These are phyloP conservation scores for Pelvicachromis taeniatus DNA, from an alignment of 2,113 vertebrate species.

Conservation along the genomic window DNA sequence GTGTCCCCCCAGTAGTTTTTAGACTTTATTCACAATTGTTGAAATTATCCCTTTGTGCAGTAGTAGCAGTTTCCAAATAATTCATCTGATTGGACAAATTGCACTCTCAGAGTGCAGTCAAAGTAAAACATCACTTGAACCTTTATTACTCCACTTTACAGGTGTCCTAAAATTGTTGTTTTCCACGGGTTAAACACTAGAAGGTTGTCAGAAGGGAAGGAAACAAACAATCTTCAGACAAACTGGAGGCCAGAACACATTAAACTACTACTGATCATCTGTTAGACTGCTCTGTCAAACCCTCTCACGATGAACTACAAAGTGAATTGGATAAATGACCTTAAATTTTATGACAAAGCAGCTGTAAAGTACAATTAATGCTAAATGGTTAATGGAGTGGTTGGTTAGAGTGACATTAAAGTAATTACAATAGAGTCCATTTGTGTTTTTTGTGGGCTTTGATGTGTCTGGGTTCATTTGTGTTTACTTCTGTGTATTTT, in stretches of 20 bases:
- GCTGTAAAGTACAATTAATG: neutral
- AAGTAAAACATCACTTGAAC: neutral
- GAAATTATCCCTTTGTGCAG: neutral
- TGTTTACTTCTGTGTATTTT: neutral
- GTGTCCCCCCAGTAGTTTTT: neutral
- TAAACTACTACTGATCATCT: neutral
- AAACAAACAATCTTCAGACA: neutral
- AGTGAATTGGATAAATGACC: neutral
- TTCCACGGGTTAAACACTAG: neutral
- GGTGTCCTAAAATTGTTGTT: neutral
- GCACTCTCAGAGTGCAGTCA: neutral
- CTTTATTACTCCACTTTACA: neutral
- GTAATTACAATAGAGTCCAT: neutral
- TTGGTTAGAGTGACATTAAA: neutral
- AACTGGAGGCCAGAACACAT: neutral
- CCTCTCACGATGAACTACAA: neutral
- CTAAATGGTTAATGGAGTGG: neutral
- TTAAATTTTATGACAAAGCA: neutral
- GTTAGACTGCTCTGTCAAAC: neutral
- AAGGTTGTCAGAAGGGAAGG: neutral
- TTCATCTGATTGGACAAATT: neutral
- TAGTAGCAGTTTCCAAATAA: neutral
- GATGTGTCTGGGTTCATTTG: neutral
- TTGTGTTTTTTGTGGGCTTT: neutral
- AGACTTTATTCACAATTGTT: neutral